Percentiles rank a stretch among this genome's conserved stretches.
phyloP scores from a whole-genome alignment of 2,113 vertebrate genomes.

The Felis chaus region DNA sequence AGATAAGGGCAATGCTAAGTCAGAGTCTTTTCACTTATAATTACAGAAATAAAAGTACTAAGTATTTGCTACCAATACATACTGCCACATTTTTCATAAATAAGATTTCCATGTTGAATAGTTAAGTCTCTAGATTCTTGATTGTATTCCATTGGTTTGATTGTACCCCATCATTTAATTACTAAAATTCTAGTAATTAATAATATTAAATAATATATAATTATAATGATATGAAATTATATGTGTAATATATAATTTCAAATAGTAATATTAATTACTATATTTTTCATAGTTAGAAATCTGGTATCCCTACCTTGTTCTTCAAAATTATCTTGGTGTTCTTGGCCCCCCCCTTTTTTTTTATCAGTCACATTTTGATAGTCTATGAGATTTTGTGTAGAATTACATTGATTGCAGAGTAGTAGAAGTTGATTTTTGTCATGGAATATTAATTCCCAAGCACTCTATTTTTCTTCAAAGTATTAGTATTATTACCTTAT shows the following conservation, averaged over 20 bases:
- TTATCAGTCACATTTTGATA: not conserved
- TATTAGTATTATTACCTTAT: not conserved
- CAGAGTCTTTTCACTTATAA: not conserved
- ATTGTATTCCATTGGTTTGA: not conserved
- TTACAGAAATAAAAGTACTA: not conserved
- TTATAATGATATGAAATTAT: not conserved
- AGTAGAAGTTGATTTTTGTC: not conserved
- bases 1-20: not conserved
- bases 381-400: not conserved
- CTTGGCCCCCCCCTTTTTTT: not conserved
- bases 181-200: not conserved
- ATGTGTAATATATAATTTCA: not conserved
- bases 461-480: not conserved
- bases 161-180: not conserved
- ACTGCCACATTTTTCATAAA: not conserved
- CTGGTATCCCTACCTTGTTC: not conserved
- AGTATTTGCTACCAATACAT: not conserved
- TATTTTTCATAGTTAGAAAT: not conserved
- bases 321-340: not conserved
- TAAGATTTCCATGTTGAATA: not conserved
- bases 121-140: not conserved
- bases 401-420: not conserved
- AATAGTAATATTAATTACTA: not conserved
- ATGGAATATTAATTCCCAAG: not conserved
- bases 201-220: not conserved